Evolutionary conservation across 2,113 vertebrate genomes (phyloP).

Genomic region (Castor canadensis): DNA sequence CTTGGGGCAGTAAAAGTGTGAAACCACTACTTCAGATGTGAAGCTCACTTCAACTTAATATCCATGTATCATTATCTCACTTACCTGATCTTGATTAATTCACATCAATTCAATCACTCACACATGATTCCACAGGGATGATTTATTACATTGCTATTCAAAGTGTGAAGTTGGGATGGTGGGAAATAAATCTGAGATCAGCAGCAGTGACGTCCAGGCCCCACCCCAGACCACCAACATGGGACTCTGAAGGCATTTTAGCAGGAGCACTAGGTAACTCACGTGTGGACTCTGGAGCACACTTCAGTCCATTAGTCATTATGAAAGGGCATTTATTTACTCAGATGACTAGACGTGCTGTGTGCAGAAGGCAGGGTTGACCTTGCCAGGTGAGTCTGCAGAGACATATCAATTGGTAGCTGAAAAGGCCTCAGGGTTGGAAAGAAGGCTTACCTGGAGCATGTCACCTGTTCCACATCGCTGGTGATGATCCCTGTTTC

Average conservation of each 20-base stretch:
- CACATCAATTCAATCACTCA: neutral
- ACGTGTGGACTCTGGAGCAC: neutral
- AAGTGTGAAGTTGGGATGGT: no score
- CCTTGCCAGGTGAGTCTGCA: neutral
- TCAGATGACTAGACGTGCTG: neutral
- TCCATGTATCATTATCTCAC: neutral
- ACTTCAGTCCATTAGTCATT: neutral
- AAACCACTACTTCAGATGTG: neutral
- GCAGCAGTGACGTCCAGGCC: accelerated
- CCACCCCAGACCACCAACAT: neutral
- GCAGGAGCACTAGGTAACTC: neutral
- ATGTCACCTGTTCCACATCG: neutral
- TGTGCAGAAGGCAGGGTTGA: neutral
- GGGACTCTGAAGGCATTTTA: neutral
- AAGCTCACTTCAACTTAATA: neutral
- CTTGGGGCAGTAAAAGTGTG: neutral
- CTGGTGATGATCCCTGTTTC: neutral
- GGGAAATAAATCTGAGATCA: no score
- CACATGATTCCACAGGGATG: neutral
- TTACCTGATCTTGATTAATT: neutral
- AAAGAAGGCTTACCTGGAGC: neutral
- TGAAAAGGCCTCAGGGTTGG: neutral
- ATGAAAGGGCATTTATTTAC: neutral
- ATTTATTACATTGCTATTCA: neutral
- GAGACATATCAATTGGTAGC: neutral